These are phyloP conservation scores for Istiophorus platypterus DNA, from an alignment of 2,113 vertebrate genomes.

Conservation along the genomic window DNA sequence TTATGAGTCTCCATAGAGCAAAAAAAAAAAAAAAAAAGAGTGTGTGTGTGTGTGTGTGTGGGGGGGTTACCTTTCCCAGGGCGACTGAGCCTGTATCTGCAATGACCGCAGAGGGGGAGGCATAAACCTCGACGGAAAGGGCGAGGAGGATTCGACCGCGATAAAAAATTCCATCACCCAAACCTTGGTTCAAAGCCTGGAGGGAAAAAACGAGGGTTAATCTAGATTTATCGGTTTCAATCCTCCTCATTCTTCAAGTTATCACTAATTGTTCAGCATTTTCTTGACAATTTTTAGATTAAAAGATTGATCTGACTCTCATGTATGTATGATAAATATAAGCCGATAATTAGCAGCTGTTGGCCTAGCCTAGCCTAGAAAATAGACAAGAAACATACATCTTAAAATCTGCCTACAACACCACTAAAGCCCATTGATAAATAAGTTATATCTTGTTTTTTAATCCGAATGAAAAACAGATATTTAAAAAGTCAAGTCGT, in stretches of 20 bases:
- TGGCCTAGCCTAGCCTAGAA: neutral
- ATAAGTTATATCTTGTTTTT: no score
- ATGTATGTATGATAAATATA: neutral
- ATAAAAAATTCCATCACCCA: constrained; percentile 91
- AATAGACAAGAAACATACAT: no score
- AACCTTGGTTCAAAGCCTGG: constrained; percentile 89
- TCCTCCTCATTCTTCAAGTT: neutral
- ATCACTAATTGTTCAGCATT: neutral
- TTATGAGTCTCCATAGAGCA: neutral
- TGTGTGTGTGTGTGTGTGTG: no score
- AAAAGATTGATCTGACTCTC: neutral
- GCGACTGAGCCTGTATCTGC: constrained; percentile 74
- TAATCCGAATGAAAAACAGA: no score
- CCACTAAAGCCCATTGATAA: neutral
- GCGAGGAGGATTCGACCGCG: constrained; percentile 89
- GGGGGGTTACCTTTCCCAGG: constrained; percentile 63
- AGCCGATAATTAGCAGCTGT: neutral
- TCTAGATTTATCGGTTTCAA: neutral
- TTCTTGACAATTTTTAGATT: neutral
- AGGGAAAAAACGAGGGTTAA: neutral
- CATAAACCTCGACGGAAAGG: constrained; percentile 87
- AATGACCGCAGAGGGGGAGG: constrained; percentile 64
- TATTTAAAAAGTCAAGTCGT: no score
- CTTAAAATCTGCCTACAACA: no score
- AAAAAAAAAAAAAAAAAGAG: neutral